Base-by-base conservation (phyloP, 2,888 invertebrate species). In the Gortyna flavago region DNA sequence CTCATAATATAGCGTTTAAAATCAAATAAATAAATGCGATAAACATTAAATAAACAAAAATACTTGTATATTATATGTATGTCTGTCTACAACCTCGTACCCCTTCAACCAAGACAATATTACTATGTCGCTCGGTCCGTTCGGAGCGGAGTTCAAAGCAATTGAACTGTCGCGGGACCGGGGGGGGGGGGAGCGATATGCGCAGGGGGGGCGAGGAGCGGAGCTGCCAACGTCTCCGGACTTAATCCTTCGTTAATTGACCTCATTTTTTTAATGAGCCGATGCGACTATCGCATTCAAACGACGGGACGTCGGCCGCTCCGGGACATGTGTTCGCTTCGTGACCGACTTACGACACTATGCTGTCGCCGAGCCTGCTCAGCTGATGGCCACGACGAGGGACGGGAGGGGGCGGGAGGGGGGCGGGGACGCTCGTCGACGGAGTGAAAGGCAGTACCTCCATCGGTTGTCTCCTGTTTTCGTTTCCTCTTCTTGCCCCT, bases 401-500 rank as follows among this genome's bases (percentile, higher is more conserved):
- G 71, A 74, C 75, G 80, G 85, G 87, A 84, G 64, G 72, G 87
- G 79, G 68, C 48, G 83, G 81, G 74, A 74, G 75, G 79, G 84
- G 86, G 71, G 82, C 78, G 81, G 68, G 89, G 87, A 82, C 85
- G 87, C 86, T 89, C 91, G 91, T 92, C 94, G 95, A 93, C 93
- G 93, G 95, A 93, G 94, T 93, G 97, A 93, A 95, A 97, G 97
- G 97, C 97, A 97, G 97, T 98, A 98, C 99, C 99, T 98, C 98
- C 99, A 98, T 98, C 99, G 98, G 98, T 98, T 97, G 98, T 98
- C 97, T 99, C 99, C 98, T 98, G 98, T 98, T 99, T 99, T 98
- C 99, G 98, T 98, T 99, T 99, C 98, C 99, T 99, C 98, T 99
- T 99, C 98, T 99, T 99, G 98, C 99, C 99, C 97, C 99, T 98